phyloP scores from a whole-genome alignment of 2,888 invertebrate species.

The Nasonia oneida region DNA sequence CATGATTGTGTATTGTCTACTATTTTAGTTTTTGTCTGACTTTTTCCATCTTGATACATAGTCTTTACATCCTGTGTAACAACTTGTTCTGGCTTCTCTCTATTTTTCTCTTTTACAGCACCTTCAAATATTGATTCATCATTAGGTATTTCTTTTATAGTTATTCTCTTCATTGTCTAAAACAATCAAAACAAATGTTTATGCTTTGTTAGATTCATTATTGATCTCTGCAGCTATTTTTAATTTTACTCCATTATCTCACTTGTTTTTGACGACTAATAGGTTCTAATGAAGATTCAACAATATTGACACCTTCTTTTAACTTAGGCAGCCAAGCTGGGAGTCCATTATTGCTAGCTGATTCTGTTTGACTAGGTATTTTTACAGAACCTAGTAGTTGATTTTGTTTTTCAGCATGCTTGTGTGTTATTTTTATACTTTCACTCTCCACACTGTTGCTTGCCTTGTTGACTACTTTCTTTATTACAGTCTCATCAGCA shows the following conservation, averaged over 20 bases:
- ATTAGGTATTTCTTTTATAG: slow-evolving; percentile 78
- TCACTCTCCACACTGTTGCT: slow-evolving; percentile 43
- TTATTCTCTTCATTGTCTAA: slow-evolving; percentile 81
- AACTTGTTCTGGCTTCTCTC: slow-evolving; percentile 60
- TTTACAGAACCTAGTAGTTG: slow-evolving; percentile 64
- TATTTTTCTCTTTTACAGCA: slow-evolving; percentile 37
- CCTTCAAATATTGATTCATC: slow-evolving; percentile 62
- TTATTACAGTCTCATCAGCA: neutral
- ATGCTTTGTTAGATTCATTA: neutral
- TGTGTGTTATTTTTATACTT: slow-evolving; percentile 63
- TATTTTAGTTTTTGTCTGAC: slow-evolving; percentile 44
- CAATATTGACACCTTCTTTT: slow-evolving; percentile 75
- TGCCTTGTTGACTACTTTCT: neutral
- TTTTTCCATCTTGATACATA: neutral
- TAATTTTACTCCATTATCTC: slow-evolving; percentile 58
- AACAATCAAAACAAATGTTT: slow-evolving; percentile 68
- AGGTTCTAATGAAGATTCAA: slow-evolving; percentile 82
- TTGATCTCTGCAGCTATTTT: neutral
- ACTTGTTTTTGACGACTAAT: slow-evolving; percentile 85
- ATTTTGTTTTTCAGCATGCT: slow-evolving; percentile 7
- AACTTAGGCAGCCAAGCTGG: slow-evolving; percentile 79
- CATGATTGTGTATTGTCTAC: slow-evolving; percentile 2
- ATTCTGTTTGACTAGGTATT: slow-evolving; percentile 40
- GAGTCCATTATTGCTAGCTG: slow-evolving; percentile 68
- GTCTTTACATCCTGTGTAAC: neutral